Percentiles rank a stretch among this genome's conserved stretches.
phyloP scores from a whole-genome alignment of 2,797 vertebrate genomes.

The Spinus olivaceus region DNA sequence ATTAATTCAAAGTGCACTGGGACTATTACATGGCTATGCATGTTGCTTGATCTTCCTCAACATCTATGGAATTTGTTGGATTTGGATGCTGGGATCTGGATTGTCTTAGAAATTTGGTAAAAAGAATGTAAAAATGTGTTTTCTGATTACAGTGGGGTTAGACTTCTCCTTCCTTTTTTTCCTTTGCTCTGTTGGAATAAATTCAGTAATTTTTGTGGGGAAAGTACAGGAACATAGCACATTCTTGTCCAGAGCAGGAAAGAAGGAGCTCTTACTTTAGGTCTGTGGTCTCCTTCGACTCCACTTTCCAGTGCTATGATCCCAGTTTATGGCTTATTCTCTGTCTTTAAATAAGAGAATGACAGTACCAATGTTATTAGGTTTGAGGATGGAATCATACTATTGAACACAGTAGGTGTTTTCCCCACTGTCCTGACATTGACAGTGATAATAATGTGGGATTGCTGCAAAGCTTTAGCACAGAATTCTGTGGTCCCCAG shows the following conservation, averaged over 20 bases:
- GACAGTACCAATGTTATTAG: neutral
- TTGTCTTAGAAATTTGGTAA: neutral
- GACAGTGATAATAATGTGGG: neutral
- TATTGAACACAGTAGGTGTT: neutral
- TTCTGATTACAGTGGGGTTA: neutral
- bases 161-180: neutral
- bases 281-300: neutral
- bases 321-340: neutral
- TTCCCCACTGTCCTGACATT: rapidly evolving
- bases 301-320: neutral
- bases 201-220: neutral
- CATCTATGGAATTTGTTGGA: neutral
- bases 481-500: neutral
- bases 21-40: neutral
- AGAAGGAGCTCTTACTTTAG: neutral
- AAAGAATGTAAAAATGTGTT: neutral
- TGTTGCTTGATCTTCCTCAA: neutral
- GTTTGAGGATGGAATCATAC: neutral
- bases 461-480: neutral
- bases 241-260: neutral
- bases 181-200: neutral
- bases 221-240: neutral
- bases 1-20: neutral
- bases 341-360: neutral
- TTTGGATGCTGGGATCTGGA: neutral